Base-by-base conservation (phyloP, 2,797 vertebrate species). In the Pangasius larnaudii region DNA sequence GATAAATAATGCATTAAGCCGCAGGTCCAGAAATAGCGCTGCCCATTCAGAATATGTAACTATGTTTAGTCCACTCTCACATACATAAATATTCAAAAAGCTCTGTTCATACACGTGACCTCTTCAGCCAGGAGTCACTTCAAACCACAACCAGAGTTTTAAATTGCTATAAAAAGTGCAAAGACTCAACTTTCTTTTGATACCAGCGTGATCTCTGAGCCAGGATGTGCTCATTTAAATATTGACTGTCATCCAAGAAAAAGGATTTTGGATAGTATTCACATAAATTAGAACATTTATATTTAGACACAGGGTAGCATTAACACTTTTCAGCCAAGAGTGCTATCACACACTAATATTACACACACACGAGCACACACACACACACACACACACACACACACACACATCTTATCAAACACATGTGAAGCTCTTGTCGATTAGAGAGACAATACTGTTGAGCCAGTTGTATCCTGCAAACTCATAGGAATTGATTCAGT, bases 1-100 rank as follows among this genome's bases (percentile, higher is more conserved):
- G 33, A 69, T 89, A 59, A 90, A 92, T 92, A 89, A 91, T 92
- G 89, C 65, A 91, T 86, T 59, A 90, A 58, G 84, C 65, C 53
- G 39, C 74, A 83, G 39, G 85, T 72, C 86, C 85, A 86, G 85
- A 91, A 90, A 91, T 86, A 91, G 79, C 7, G 67, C 39, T 85
- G 49, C 22, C 63, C 30, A 61, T 77, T 88, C 81, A 81, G 71
- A 84, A 86, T 78, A 69, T 83, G 59, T 65, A 86, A 71, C 84
- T 82, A 88, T 88, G 42, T 69, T 89, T 81, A 79, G 46, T 42
- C 24, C 42, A 69, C 30, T 59, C 71, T 74, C 27, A 58, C 56
- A 67, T 36, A 84, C 11, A 24, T 79, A 81, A 22, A 39, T 5
- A 39, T 56, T 58, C 39, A 82, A 80, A 88, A 80, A 49, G 65